Evolutionary conservation across 2,113 vertebrate species (phyloP).

Genomic region (Clarias batrachus): DNA sequence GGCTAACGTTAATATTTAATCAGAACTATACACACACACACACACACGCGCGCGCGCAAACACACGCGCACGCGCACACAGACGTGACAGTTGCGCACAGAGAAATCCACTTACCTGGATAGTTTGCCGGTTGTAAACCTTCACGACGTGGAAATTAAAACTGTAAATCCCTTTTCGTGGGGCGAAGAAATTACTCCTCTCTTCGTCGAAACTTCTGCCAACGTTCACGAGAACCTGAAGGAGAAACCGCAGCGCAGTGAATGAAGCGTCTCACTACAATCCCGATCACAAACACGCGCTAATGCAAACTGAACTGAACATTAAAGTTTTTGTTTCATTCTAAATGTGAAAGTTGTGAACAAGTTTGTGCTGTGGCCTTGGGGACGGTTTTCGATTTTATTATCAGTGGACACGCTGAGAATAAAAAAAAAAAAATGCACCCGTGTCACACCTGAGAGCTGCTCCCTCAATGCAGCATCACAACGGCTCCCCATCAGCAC

Average conservation of each 20-base stretch:
- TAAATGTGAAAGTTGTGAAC: background rate
- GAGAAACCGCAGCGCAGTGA: conserved; percentile 32
- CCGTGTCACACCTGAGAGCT: background rate
- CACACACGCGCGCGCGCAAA: background rate
- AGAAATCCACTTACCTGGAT: conserved; percentile 84
- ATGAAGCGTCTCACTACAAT: conserved; percentile 14
- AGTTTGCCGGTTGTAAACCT: conserved; percentile 98
- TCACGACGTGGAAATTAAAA: conserved; percentile 99
- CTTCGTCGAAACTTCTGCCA: conserved; percentile 91
- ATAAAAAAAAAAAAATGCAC: background rate
- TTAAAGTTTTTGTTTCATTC: background rate
- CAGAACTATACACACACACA: no score
- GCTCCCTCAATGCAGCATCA: background rate
- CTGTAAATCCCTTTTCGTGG: conserved; percentile 98
- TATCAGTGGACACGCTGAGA: background rate
- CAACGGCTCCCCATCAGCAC: background rate
- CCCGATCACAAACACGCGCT: background rate
- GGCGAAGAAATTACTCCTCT: conserved; percentile 92
- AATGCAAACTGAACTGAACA: background rate
- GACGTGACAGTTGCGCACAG: background rate
- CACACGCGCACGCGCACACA: background rate
- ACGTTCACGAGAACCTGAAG: conserved; percentile 91
- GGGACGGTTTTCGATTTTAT: background rate
- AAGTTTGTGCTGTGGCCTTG: background rate
- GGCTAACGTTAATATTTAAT: no score